phyloP scores from a whole-genome alignment of 2,888 invertebrate genomes.

The Apamea crenata region DNA sequence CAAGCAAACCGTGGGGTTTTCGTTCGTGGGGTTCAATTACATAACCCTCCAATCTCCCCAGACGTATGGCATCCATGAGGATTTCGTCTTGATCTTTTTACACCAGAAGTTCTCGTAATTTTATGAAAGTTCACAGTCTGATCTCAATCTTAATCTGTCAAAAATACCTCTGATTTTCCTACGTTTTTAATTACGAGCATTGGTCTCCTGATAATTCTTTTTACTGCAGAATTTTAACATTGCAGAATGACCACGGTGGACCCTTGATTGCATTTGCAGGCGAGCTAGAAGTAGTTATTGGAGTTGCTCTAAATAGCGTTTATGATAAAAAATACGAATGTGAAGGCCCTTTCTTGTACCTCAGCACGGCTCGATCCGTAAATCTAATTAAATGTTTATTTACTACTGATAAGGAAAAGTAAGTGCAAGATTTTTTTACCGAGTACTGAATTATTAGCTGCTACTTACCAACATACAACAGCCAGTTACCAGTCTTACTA shows the following conservation, averaged over 20 bases:
- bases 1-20: neutral
- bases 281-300: slow-evolving; percentile 67
- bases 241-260: slow-evolving; percentile 77
- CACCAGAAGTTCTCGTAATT: too few species aligned
- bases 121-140: too few species aligned
- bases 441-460: neutral
- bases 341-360: slow-evolving; percentile 71
- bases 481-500: neutral
- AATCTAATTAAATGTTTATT: slow-evolving; percentile 60
- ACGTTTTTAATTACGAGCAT: too few species aligned
- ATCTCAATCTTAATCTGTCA: too few species aligned
- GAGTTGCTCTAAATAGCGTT: slow-evolving; percentile 69
- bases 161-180: too few species aligned
- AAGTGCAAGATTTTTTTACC: slow-evolving; percentile 12
- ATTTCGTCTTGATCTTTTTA: neutral
- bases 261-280: slow-evolving; percentile 72
- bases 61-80: neutral
- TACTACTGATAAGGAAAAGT: slow-evolving; percentile 27
- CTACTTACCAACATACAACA: neutral
- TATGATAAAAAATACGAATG: slow-evolving; percentile 64
- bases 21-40: too few species aligned
- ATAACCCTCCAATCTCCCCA: neutral
- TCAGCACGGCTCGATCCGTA: slow-evolving; percentile 69
- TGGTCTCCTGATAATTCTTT: neutral
- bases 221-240: neutral